phyloP scores from a whole-genome alignment of 2,888 invertebrate genomes.

The Argyresthia albistria region DNA sequence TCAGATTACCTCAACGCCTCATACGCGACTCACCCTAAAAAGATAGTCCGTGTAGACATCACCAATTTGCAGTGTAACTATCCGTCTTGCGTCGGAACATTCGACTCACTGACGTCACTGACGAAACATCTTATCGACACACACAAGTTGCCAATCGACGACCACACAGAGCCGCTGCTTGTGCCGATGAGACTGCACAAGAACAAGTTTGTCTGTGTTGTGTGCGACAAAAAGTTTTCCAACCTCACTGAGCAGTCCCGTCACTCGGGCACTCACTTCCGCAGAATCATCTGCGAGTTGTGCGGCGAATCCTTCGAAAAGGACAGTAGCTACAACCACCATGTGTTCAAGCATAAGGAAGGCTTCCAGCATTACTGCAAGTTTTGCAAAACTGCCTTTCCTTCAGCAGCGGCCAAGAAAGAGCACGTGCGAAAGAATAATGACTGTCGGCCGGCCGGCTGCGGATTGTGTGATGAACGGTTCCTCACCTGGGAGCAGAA shows the following conservation, averaged over 20 bases:
- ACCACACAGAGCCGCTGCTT: background rate
- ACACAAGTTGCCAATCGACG: conserved; percentile 11
- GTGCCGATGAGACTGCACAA: background rate
- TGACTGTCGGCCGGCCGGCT: conserved; percentile 7
- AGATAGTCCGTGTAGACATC: background rate
- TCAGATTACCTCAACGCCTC: background rate
- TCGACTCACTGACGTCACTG: conserved; percentile 8
- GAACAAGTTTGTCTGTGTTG: background rate
- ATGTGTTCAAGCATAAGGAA: background rate
- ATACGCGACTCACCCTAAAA: background rate
- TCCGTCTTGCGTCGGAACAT: background rate
- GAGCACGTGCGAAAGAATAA: conserved; percentile 8
- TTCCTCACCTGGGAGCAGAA: conserved; percentile 5
- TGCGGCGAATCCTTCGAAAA: conserved; percentile 12
- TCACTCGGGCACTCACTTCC: conserved; percentile 5
- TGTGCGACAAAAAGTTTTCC: conserved; percentile 4
- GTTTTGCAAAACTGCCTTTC: conserved; percentile 8
- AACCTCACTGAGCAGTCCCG: background rate
- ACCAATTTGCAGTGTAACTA: background rate
- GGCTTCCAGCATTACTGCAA: conserved; percentile 5
- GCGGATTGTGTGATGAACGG: conserved; percentile 8
- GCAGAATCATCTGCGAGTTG: conserved; percentile 7
- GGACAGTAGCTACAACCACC: background rate
- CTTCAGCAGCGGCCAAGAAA: conserved; percentile 4
- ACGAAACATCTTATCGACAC: conserved; percentile 12